phyloP scores from a whole-genome alignment of 2,797 vertebrate genomes.

The Acanthis flammea region DNA sequence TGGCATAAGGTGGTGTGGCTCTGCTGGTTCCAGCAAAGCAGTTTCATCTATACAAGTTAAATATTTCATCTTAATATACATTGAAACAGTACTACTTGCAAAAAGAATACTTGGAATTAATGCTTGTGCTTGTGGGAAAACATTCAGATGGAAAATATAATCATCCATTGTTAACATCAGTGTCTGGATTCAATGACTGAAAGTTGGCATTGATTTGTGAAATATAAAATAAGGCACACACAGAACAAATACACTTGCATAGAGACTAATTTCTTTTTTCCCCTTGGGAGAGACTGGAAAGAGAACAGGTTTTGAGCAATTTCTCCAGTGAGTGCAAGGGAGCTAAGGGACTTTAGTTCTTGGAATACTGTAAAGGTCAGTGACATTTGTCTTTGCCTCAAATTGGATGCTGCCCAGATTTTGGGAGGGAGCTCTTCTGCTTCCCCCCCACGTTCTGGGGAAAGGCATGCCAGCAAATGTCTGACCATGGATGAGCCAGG shows the following conservation, averaged over 20 bases:
- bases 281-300: not conserved
- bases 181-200: slow-evolving; percentile 42
- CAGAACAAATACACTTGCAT: not conserved
- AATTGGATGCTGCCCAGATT: not conserved
- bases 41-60: not conserved
- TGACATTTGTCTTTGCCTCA: not conserved
- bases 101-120: not conserved
- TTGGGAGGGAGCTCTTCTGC: not conserved
- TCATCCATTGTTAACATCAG: not conserved
- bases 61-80: not conserved
- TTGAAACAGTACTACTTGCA: not conserved
- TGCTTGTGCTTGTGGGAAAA: slow-evolving; percentile 11
- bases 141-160: slow-evolving; percentile 6
- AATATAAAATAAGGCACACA: slow-evolving; percentile 26
- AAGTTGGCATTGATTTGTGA: not conserved
- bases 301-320: slow-evolving; percentile 11
- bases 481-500: fast-evolving
- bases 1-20: not conserved
- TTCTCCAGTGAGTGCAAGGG: not conserved
- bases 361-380: not conserved
- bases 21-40: not conserved
- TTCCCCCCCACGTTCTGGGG: not conserved
- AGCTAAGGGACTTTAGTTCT: not conserved
- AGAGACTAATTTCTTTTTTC: not conserved
- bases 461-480: fast-evolving